Base-by-base conservation (phyloP, 1,140 invertebrate genomes). In the Radopholus similis region DNA sequence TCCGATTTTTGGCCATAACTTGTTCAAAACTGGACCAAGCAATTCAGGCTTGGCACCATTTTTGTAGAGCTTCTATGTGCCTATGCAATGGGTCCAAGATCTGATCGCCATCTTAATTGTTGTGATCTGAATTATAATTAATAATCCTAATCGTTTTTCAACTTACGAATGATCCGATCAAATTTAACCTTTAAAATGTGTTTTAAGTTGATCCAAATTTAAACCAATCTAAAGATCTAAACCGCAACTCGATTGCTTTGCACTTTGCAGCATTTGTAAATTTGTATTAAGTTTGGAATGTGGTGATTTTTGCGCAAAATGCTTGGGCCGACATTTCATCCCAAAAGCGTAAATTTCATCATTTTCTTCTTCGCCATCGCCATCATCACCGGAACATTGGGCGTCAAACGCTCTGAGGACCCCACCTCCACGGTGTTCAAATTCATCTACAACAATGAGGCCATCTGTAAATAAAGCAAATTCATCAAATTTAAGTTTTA, bases 381-480 rank as follows among this genome's bases (percentile, higher is more conserved):
- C 18, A 5, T 4, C 51, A 54, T 32, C 35, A 18, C 18, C 26
- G 13, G 44, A 55, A 64, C n/a, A n/a, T n/a, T n/a, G n/a, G n/a
- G n/a, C n/a, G n/a, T n/a, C n/a, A n/a, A 21, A 55, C 18, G 62
- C n/a, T 11, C 58, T 18, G 4, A 30, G 28, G 23, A 57, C 58
- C 18, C 38, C n/a, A n/a, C n/a, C n/a, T n/a, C n/a, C n/a, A n/a
- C 60, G 15, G 26, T 66, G 21, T 44, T 55, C 34, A 64, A 66
- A 28, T 68, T 68, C 40, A 55, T 68, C 37, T 47, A 62, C 30
- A 68, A 68, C 30, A 68, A 68, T 68, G 66, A 68, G 42, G 18
- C 47, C 11, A 26, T 68, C 21, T 68, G 66, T 68, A 49, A 66
- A 44, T 51, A 68, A 60, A 64, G 47, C n/a, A 60, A 9, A 47